phyloP scores from a whole-genome alignment of 2,797 vertebrate genomes.

The Sebastes elongatus region DNA sequence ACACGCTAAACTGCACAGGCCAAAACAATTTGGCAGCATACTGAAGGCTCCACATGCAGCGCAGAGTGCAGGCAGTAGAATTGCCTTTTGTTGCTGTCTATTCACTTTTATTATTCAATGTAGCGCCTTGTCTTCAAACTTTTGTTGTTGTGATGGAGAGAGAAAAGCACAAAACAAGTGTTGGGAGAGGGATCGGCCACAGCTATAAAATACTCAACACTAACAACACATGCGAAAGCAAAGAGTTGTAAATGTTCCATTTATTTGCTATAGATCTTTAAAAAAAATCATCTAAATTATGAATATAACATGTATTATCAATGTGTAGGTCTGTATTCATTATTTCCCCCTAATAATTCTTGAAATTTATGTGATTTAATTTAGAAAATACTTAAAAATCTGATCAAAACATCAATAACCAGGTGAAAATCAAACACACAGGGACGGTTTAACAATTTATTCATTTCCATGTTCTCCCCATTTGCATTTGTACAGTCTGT shows the following conservation, averaged over 20 bases:
- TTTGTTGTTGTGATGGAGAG: background rate
- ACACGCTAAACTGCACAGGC: background rate
- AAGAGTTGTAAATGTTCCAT: background rate
- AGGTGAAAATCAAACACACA: background rate
- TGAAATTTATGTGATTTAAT: background rate
- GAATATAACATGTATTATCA: background rate
- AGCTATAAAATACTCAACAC: background rate
- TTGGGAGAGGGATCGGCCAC: background rate
- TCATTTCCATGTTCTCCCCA: background rate
- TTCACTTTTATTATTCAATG: constrained; percentile 1
- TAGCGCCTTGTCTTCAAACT: background rate
- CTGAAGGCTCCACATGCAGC: background rate
- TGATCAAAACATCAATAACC: background rate
- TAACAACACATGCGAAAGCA: background rate
- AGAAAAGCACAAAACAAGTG: background rate
- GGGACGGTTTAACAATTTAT: background rate
- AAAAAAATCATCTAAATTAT: background rate
- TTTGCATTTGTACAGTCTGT: background rate
- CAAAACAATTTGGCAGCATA: constrained; percentile 4
- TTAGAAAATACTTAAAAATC: background rate
- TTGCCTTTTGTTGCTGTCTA: background rate
- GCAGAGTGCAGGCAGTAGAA: background rate
- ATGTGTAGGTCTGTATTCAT: background rate
- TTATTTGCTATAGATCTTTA: background rate
- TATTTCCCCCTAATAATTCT: too few relatives aligned